These are phyloP conservation scores for Lucifuga dentata DNA, from an alignment of 2,113 vertebrate genomes.

Conservation along the genomic window DNA sequence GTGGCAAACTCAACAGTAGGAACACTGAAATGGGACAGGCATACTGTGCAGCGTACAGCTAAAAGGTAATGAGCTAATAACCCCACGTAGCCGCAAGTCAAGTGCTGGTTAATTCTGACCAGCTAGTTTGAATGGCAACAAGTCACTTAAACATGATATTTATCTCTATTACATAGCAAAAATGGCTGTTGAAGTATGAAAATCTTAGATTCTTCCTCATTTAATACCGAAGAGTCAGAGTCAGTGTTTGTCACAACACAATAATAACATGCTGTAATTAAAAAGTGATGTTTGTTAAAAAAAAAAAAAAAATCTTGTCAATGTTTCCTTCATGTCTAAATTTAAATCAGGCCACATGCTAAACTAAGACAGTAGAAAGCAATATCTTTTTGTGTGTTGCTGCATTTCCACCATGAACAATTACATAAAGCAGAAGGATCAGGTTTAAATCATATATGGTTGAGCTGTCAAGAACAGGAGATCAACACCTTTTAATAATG, in stretches of 20 bases:
- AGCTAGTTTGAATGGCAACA: neutral
- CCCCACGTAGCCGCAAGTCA: no score
- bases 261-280: neutral
- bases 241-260: neutral
- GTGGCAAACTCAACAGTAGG: slow-evolving; percentile 15
- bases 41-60: neutral
- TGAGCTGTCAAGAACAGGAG: no score
- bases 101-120: neutral
- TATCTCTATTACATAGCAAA: neutral
- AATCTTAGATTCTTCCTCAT: neutral
- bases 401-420: no score
- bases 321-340: no score
- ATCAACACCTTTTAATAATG: no score
- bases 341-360: no score
- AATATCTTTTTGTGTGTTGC: no score
- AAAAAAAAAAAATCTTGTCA: no score
- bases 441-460: no score
- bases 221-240: neutral
- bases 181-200: neutral
- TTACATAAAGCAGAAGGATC: no score
- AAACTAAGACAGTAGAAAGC: no score
- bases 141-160: neutral
- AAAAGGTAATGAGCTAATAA: slow-evolving; percentile 7
- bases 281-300: no score
- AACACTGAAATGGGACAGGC: slow-evolving; percentile 26